Conservation (phyloP, 2,797 vertebrate species). For the Poecilia gillii region DNA sequence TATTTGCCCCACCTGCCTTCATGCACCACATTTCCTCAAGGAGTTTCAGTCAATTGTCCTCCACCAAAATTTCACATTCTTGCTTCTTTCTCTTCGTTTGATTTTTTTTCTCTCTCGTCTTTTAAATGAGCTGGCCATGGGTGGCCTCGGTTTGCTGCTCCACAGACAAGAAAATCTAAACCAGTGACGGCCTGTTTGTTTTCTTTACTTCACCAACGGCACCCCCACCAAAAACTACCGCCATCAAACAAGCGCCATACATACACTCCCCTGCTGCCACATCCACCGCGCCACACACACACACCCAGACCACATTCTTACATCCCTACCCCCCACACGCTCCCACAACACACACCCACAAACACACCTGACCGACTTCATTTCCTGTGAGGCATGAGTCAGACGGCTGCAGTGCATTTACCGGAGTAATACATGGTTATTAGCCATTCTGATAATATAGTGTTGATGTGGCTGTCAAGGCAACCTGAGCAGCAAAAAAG, state of each 20-base stretch:
- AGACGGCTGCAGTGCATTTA: conserved; percentile 77
- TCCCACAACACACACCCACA: conserved; percentile 74
- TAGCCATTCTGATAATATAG: conserved; percentile 79
- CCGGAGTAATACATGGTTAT: conserved; percentile 75
- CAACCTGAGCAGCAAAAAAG: conserved; percentile 56
- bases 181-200: conserved; percentile 73
- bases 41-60: conserved; percentile 1
- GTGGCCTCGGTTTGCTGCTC: conserved; percentile 69
- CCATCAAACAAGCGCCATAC: conserved; percentile 72
- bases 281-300: conserved; percentile 77
- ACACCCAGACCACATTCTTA: conserved; percentile 75
- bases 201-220: conserved; percentile 73
- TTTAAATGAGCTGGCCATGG: conserved; percentile 62
- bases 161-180: conserved; percentile 73
- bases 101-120: conserved; percentile 17
- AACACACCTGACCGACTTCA: conserved; percentile 78
- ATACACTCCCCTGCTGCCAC: conserved; percentile 63
- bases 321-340: conserved; percentile 71
- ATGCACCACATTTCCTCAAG: conserved; percentile 2
- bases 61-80: conserved; percentile 24
- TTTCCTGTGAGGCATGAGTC: conserved; percentile 76
- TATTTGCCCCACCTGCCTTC: conserved; percentile 18
- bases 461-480: conserved; percentile 77
- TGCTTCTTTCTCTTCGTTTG: background rate
- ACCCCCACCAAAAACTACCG: conserved; percentile 72